A percentile compares a stretch with the other conserved stretches of the same genome.
These are phyloP conservation scores for Callosobruchus maculatus DNA, from an alignment of 2,888 invertebrate genomes.

Conservation along the genomic window DNA sequence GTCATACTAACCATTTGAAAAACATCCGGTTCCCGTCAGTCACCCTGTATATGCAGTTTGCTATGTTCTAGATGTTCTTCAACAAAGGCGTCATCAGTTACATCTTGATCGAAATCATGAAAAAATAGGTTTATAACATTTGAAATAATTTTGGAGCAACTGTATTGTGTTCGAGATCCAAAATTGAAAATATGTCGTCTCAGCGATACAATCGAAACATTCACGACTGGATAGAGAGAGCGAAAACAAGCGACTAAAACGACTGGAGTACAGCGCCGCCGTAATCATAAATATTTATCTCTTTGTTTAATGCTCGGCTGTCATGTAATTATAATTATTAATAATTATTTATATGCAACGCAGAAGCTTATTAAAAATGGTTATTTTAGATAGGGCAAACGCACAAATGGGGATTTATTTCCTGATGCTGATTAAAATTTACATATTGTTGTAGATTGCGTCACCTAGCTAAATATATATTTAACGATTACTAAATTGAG, in stretches of 20 bases:
- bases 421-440: neutral
- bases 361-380: constrained; percentile 7
- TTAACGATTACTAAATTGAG: neutral
- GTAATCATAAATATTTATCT: neutral
- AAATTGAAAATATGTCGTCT: too few species aligned
- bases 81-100: too few species aligned
- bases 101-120: too few species aligned
- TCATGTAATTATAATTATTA: constrained; percentile 15
- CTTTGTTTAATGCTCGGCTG: constrained; percentile 13
- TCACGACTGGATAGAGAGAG: neutral
- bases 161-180: too few species aligned
- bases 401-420: constrained; percentile 1
- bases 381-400: constrained; percentile 3
- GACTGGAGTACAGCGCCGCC: neutral
- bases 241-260: too few species aligned
- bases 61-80: too few species aligned
- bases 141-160: too few species aligned
- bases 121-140: too few species aligned
- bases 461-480: neutral
- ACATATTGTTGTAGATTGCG: neutral
- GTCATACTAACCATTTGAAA: too few species aligned
- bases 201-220: neutral
- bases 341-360: constrained; percentile 16
- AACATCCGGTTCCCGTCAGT: too few species aligned
- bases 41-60: too few species aligned